Base-by-base conservation (phyloP, 2,888 invertebrate genomes). In the Drosophila quinaria region DNA sequence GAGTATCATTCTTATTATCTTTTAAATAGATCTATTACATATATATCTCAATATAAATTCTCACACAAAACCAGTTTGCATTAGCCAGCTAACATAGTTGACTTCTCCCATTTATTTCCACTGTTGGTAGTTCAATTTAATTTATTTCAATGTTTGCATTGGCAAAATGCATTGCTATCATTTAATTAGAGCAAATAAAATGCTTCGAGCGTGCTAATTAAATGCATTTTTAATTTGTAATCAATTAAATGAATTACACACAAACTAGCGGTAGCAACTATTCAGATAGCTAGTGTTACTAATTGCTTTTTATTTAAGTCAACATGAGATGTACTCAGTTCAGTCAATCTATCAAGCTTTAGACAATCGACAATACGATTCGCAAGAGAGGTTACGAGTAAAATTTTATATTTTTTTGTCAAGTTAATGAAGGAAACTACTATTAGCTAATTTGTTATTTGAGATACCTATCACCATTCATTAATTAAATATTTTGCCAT, bases 161-260 rank as follows among this genome's bases (percentile, higher is more conserved):
- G 63, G 56, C 17, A 49, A 51, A 59, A 62, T n/a, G 70, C 65
- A 68, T 81, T 64, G 72, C 71, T 81, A 84, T 87, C 89, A 74
- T 68, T 84, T 81, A 79, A 89, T 85, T 84, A 78, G 70, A 71
- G 79, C 70, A 63, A 76, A 87, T 84, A 70, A 79, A 83, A 68
- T 87, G 76, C 84, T 50, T 60, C 54, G 55, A 69, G 58, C 37
- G 62, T 74, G 78, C 87, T 70, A 79, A 77, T 84, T 77, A 70
- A 81, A 84, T 87, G 75, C 73, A 84, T 76, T 84, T 78, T 75
- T 78, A 85, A 87, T 88, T 75, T 76, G 76, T 82, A 84, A 84
- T 90, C 89, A 76, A 85, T 85, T 89, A 87, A 87, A 59, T 49
- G 70, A 62, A 76, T 80, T 76, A 65, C 71, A 65, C 77, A 52